Evolutionary conservation across 30 jellyfish, hydroid and myxozoan species (phyloP), one percentile per base, ranked within the genome.

Genomic region (Nemopilema nomurai): DNA sequence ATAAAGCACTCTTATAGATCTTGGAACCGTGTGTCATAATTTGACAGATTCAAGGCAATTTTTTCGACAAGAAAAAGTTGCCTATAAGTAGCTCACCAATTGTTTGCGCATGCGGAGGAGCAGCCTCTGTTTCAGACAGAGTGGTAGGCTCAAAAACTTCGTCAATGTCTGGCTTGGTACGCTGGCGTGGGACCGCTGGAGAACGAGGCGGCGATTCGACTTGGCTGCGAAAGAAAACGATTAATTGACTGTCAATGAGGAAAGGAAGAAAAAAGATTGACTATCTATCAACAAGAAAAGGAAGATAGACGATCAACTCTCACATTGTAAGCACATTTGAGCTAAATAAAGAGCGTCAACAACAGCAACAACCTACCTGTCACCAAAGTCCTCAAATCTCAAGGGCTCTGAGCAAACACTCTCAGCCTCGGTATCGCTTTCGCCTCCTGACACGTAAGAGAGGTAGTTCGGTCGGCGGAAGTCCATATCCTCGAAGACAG

Each of bases 391-490:
- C 70, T 96, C 87, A 20, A 90, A 96, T 52, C 83, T 62, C 29
- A 70, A 75, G 4, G 96, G 93, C 51, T 96, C 96, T 0, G 96
- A 88, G 77, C 89, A 28, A 16, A 95, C 83, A 82, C 98, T 92
- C 50, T 92, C 98, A 0, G 91, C 98, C 63, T 92, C 98, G 1
- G 98, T 92, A 69, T 92, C 98, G 69, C 97, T 92, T 51, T 92
- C 98, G 28, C 87, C 97, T 50, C 98, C 98, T 0, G 97, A 91
- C 65, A 82, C 78, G 81, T 87, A 87, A 8, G 97, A 87, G 71
- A 87, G 67, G 89, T 87, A 87, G 80, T 92, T 92, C 23, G 95
- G 94, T 20, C 91, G 94, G 62, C 86, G 92, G 77, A 92, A 70
- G 32, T 89, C 97, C 86, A 90, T 72, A 41, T 92, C 98, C n/a